Base-by-base conservation (phyloP, 2,113 vertebrate genomes). In the Cyanistes caeruleus region DNA sequence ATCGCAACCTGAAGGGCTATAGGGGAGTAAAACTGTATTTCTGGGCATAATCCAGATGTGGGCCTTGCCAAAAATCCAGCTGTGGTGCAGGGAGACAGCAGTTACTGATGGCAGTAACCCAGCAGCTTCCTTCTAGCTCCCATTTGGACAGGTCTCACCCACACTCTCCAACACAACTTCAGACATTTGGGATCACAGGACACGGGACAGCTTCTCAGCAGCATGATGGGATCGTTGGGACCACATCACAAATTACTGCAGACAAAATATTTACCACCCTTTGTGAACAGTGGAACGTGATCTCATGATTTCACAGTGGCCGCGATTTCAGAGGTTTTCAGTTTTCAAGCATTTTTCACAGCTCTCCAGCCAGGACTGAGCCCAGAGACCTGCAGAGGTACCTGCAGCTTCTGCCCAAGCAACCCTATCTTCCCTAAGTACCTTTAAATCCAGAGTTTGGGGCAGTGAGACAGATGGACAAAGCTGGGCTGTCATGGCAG, bases 151-250 rank as follows among this genome's bases (percentile, higher is more conserved):
- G 31, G 13, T 27, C 56, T 56, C 55, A 67, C 70, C 33, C 22
- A 24, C 1, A 5, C 4, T 1, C 64, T 78, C 62, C 2, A 75
- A 52, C 10, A 27, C 48, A 20, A 14, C 65, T 23, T 16, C 53
- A 55, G 52, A 19, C 4, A 0, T 0, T 0, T 5, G 39, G 39
- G 35, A 80, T 35, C 18, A 6, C 37, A 48, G 51, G 37, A 41
- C 22, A 25, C 4, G 35, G n/a, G 59, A 84, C 22, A 56, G 8
- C 25, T 58, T 24, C 41, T 21, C 51, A 25, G 28, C 4, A 5
- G 48, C 51, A 13, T 11, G 25, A 46, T 13, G 46, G 73, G 37
- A 79, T 78, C 33, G 9, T 0, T 27, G 33, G 48, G 67, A 77
- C 8, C 33, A 14, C 1, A 8, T 2, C 13, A 12, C 37, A 73